These are phyloP conservation scores for Luperina nickerlii DNA, from an alignment of 2,888 invertebrate genomes.

Conservation along the genomic window DNA sequence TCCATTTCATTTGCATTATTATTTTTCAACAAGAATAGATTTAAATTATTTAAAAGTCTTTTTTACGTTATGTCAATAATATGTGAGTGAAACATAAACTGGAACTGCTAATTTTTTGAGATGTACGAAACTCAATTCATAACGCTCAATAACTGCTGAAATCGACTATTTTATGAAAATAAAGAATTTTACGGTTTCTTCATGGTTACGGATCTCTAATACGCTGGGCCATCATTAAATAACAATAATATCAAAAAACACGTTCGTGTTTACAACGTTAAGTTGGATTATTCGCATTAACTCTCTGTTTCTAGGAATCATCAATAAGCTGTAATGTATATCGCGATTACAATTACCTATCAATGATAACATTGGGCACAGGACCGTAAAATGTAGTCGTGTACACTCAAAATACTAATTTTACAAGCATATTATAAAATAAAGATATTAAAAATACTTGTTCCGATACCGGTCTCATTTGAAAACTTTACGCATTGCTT, in stretches of 20 bases:
- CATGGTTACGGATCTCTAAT: constrained; percentile 61
- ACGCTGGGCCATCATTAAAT: constrained; percentile 40
- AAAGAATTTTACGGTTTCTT: not conserved
- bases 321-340: constrained; percentile 65
- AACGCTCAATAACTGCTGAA: not conserved
- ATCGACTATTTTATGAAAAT: not conserved
- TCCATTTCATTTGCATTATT: not conserved
- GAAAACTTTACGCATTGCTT: constrained; percentile 21
- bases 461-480: constrained; percentile 30
- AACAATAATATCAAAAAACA: constrained; percentile 59
- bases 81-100: too few relatives aligned
- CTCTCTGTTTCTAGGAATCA: constrained; percentile 63
- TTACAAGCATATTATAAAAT: constrained; percentile 58
- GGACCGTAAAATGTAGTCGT: constrained; percentile 53
- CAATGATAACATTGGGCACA: constrained; percentile 60
- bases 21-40: not conserved
- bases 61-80: not conserved
- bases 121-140: not conserved
- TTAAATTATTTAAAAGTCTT: too few relatives aligned
- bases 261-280: constrained; percentile 56
- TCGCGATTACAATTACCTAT: constrained; percentile 68
- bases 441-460: constrained; percentile 32
- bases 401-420: constrained; percentile 46
- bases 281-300: constrained; percentile 67
- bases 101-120: not conserved